These are phyloP conservation scores for Hippocampus guttulatus DNA, from an alignment of 2,113 vertebrate genomes.

Conservation along the genomic window DNA sequence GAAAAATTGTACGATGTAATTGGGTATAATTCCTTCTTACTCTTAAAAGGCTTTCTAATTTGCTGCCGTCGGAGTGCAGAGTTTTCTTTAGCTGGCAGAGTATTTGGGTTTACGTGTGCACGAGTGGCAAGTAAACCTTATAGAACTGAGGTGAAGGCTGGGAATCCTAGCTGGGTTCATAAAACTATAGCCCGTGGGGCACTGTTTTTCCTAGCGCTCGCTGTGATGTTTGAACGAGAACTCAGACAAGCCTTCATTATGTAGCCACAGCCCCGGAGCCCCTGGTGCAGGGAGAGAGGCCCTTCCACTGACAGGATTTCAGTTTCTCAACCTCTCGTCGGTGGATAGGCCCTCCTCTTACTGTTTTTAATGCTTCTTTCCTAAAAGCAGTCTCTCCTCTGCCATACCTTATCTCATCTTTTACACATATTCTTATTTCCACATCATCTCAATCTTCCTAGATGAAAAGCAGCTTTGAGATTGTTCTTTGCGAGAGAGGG, in stretches of 20 bases:
- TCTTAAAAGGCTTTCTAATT: conserved; percentile 24
- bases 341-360: conserved; percentile 39
- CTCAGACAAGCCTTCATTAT: conserved; percentile 71
- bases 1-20: conserved; percentile 13
- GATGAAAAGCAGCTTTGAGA: conserved; percentile 32
- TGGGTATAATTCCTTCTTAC: conserved; percentile 24
- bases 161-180: conserved; percentile 68
- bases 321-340: conserved; percentile 46
- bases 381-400: conserved; percentile 17
- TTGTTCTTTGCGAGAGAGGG: conserved; percentile 21
- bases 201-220: conserved; percentile 68
- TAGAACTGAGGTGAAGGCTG: conserved; percentile 50
- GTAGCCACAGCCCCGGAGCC: conserved; percentile 70
- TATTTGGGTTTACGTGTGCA: conserved; percentile 22
- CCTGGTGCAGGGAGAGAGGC: conserved; percentile 70
- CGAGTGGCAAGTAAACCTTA: conserved; percentile 42
- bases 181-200: conserved; percentile 61
- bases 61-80: conserved; percentile 13
- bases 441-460: conserved; percentile 37
- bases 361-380: conserved; percentile 29
- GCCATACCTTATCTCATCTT: neutral
- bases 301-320: conserved; percentile 62
- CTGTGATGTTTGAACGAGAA: conserved; percentile 71
- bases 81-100: conserved; percentile 19
- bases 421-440: conserved; percentile 27